phyloP scores from a whole-genome alignment of 2,113 vertebrate species.

The Serinus canaria region DNA sequence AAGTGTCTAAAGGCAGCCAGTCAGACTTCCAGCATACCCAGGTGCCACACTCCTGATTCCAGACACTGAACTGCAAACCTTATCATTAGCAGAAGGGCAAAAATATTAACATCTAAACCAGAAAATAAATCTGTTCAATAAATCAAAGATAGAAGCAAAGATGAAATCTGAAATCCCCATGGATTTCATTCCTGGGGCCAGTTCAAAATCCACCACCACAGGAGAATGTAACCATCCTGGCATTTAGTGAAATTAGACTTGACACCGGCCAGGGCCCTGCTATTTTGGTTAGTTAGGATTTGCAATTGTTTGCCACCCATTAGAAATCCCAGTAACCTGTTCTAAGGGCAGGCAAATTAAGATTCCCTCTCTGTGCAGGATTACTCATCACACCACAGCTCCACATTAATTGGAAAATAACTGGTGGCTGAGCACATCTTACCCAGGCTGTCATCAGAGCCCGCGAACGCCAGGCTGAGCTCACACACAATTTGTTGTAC shows the following conservation, averaged over 20 bases:
- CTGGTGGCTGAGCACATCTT: background rate
- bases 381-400: constrained; percentile 45
- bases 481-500: background rate
- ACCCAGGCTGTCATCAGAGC: background rate
- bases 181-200: background rate
- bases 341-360: constrained; percentile 23
- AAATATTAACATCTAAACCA: background rate
- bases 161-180: background rate
- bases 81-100: background rate
- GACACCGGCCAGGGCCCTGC: background rate
- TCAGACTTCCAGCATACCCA: background rate
- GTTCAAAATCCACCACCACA: background rate
- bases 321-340: constrained; percentile 14
- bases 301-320: constrained; percentile 16
- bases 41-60: background rate
- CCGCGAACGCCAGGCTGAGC: background rate
- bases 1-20: background rate
- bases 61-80: background rate
- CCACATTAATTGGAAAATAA: background rate
- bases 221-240: background rate
- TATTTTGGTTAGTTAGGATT: constrained; percentile 23
- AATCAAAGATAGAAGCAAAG: background rate
- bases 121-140: background rate
- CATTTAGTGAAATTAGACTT: background rate
- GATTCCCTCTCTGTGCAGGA: background rate